Evolutionary conservation across 2,888 invertebrate species (phyloP).

Genomic region (Druceiella hillmani): DNA sequence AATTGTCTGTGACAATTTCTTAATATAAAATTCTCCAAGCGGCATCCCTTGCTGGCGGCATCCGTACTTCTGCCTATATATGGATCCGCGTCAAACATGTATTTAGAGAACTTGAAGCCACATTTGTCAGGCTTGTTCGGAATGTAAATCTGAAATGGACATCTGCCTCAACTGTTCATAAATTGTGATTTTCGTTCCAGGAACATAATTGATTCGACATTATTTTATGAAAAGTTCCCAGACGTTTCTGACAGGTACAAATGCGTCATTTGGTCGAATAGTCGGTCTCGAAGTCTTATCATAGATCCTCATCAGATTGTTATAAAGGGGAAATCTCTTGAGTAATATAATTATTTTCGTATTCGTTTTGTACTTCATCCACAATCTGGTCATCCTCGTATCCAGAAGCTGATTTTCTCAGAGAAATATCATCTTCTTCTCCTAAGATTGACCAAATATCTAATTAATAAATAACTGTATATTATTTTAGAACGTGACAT

Average conservation of each 20-base stretch:
- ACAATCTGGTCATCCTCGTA: not conserved
- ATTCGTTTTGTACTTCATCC: not conserved
- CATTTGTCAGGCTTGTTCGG: not conserved
- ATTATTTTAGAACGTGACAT: not conserved
- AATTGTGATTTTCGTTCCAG: too few species aligned
- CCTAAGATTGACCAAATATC: not conserved
- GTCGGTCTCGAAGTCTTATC: too few species aligned
- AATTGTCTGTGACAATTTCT: not conserved
- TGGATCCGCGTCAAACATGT: not conserved
- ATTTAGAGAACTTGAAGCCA: not conserved
- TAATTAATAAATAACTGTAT: not conserved
- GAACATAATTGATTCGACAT: too few species aligned
- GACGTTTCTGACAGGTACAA: too few species aligned
- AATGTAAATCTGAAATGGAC: conserved; percentile 1
- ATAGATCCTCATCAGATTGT: not conserved
- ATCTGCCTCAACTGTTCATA: too few species aligned
- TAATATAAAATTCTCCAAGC: not conserved
- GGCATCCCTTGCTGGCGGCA: too few species aligned
- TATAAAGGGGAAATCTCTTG: not conserved
- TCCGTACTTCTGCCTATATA: conserved; percentile 1
- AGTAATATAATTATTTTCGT: not conserved
- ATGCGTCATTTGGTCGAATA: too few species aligned
- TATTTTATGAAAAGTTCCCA: too few species aligned
- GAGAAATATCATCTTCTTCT: not conserved
- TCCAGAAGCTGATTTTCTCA: not conserved